Conservation (phyloP, 2,888 invertebrate species). For the Stenchaetothrips biformis region DNA sequence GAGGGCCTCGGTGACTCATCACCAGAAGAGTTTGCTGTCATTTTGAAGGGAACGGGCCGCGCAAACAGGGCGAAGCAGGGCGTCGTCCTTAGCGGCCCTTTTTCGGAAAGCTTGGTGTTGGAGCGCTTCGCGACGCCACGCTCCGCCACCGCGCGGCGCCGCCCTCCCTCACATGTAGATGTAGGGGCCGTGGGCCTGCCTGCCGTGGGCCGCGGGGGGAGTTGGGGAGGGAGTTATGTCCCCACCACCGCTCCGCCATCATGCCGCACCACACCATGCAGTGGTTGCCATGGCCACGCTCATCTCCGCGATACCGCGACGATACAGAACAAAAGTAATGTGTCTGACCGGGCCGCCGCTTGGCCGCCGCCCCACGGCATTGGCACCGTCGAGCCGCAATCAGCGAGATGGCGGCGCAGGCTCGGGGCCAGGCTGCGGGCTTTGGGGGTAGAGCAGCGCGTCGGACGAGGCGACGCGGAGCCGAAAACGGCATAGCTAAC, state of each 20-base stretch:
- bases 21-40: neutral
- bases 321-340: constrained; percentile 9
- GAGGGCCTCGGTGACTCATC: neutral
- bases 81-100: neutral
- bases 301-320: neutral
- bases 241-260: neutral
- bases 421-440: neutral
- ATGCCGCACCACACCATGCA: neutral
- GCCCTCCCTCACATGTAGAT: neutral
- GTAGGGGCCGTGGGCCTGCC: too few species aligned
- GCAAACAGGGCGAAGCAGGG: neutral
- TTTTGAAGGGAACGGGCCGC: neutral
- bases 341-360: neutral
- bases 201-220: neutral
- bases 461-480: neutral
- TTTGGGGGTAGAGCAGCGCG: neutral
- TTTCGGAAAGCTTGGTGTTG: too few species aligned
- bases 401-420: neutral
- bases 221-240: neutral
- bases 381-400: too few species aligned
- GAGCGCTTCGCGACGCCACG: too few species aligned
- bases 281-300: neutral
- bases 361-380: neutral
- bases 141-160: too few species aligned
- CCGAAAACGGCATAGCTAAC: constrained; percentile 1